These are phyloP conservation scores for Drosophila infuscata DNA, from an alignment of 2,888 invertebrate species.

Conservation along the genomic window DNA sequence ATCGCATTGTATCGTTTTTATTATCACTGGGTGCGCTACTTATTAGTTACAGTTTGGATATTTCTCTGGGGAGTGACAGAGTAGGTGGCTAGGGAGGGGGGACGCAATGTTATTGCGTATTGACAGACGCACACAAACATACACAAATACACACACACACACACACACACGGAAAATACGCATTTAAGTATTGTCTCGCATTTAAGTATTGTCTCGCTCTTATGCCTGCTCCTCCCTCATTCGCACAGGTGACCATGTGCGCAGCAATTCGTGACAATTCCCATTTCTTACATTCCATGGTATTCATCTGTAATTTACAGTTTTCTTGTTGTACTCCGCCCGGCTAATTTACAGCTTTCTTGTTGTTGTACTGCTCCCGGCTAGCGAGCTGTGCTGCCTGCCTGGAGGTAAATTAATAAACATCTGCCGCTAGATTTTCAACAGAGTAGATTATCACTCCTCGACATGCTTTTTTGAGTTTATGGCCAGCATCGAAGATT, in stretches of 20 bases:
- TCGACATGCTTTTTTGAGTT: conserved; percentile 66
- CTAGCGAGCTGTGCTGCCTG: conserved; percentile 2
- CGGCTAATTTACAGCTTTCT: conserved; percentile 50
- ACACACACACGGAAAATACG: conserved; percentile 16
- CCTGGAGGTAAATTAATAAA: conserved; percentile 30
- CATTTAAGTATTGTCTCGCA: conserved; percentile 27
- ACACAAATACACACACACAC: not conserved
- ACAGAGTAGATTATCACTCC: conserved; percentile 68
- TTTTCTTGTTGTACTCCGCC: conserved; percentile 12
- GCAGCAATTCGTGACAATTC: conserved; percentile 58
- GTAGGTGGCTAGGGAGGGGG: not conserved
- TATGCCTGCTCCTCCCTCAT: conserved; percentile 8
- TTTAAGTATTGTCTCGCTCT: conserved; percentile 25
- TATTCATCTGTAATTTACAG: conserved; percentile 51
- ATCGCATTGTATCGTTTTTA: conserved; percentile 53
- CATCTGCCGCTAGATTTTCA: conserved; percentile 47
- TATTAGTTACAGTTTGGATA: conserved; percentile 41
- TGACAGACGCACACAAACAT: conserved; percentile 1
- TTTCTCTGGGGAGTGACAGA: not conserved
- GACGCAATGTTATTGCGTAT: conserved; percentile 6
- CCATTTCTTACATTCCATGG: conserved; percentile 23
- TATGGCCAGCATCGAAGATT: conserved; percentile 66
- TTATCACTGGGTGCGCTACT: conserved; percentile 52
- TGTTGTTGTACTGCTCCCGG: conserved; percentile 14
- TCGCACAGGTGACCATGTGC: conserved; percentile 51